Evolutionary conservation across 2,113 vertebrate genomes (phyloP), one percentile per base, ranked within the genome.

Genomic region (Barbus barbus): DNA sequence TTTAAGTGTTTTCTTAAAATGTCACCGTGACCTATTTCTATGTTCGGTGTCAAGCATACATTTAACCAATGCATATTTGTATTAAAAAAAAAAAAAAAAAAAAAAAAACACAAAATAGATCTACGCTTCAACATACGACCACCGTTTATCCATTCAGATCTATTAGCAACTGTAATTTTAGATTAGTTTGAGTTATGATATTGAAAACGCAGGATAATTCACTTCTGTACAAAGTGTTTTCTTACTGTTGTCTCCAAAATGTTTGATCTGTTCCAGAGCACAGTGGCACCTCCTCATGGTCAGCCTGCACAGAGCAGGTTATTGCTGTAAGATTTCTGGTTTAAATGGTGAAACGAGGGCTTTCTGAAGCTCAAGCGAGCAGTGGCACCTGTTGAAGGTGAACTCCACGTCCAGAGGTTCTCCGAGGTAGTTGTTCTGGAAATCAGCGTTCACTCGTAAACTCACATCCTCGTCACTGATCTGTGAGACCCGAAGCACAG

Each of bases 351-450:
- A 69, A 33, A 20, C 18, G 3, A 1, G 9, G 28, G 4, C 24
- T 20, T 4, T 58, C 31, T 53, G 8, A 26, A 51, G 7, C 24
- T 20, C 0, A 1, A 16, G 51, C 1, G 28, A 58, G 5, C 14
- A 31, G 26, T 26, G n/a, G 26, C 87, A 98, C 98, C 97, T 96
- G 92, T 94, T 96, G 18, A 93, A 94, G 0, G 94, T 92, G 82
- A 99, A 99, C 83, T 97, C 97, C 41, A 99, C 96, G 83, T 98
- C 96, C 90, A 99, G 93, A 1, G 97, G 97, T 85, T 99, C 96
- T 13, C 89, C 95, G 11, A 95, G 91, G 84, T 99, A 99, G 33
- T 88, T n/a, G 13, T 87, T 92, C 58, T 96, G 96, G 88, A 99
- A 96, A 1, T 95, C 94, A 0, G 90, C 69, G 81, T 97, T 95